Base-by-base conservation (phyloP, 1,140 invertebrate species). In the Manduca sexta region DNA sequence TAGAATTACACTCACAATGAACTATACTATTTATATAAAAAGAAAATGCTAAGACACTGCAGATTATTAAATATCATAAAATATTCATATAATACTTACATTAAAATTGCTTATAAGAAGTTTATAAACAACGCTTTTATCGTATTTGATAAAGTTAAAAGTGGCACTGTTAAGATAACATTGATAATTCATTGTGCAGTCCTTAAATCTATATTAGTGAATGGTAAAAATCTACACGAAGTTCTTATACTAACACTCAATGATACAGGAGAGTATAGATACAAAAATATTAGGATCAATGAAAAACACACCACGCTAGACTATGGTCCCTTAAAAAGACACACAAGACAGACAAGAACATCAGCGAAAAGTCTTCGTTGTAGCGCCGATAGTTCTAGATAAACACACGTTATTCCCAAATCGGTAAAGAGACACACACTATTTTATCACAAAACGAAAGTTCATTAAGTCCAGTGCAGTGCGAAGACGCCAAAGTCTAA, bases 281-380 rank as follows among this genome's bases (percentile, higher is more conserved):
- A 59, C 52, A 62, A 55, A 57, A 59, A 62, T 49, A 59, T 44
- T 46, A 53, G 54, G 47, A 56, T 56, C 31, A 52, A 68, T 44
- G 35, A 65, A 68, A 71, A 66, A 64, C 58, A 67, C 63, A 56
- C 69, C 64, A 62, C 56, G 49, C 66, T 60, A 66, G 51, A 60
- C 73, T 64, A 82, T 84, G 80, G 80, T 84, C 80, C 78, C 80
- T 59, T 52, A 53, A 52, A 66, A 81, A 84, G 75, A 80, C 67
- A 81, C 75, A 65, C 62, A 52, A 64, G 56, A 47, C 44, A 51
- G 18, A 48, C 15, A 31, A 59, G 52, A 64, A 60, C 40, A 59
- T 60, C 55, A 64, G 39, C 49, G 49, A 33, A 56, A 56, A 63
- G 59, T 70, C 60, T 60, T 71, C 69, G 71, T 68, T 71, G 71